phyloP scores from a whole-genome alignment of 2,797 vertebrate genomes.

The Fistularia commersonii region DNA sequence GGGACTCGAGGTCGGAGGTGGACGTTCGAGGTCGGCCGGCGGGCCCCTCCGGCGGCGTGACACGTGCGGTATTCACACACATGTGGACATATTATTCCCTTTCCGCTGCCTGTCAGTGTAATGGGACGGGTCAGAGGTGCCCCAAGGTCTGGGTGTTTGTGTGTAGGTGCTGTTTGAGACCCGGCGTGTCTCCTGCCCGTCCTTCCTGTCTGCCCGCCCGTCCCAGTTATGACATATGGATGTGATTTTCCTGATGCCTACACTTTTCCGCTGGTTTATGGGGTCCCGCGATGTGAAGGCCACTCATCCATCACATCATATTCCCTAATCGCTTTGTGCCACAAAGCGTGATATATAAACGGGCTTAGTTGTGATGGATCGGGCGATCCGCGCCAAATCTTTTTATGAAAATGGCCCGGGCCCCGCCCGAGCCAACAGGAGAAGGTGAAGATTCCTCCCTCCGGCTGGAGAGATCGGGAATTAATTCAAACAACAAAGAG shows the following conservation, averaged over 20 bases:
- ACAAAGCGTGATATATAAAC: constrained; percentile 21
- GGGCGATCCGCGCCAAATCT: constrained; percentile 14
- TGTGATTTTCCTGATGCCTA: constrained; percentile 68
- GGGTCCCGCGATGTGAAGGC: constrained; percentile 44
- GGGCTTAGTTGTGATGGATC: constrained; percentile 18
- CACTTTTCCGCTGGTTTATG: constrained; percentile 55
- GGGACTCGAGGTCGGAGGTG: constrained; percentile 21
- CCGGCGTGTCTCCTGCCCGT: constrained; percentile 22
- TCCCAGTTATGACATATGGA: constrained; percentile 69
- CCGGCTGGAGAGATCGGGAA: constrained; percentile 23
- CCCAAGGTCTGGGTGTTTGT: constrained; percentile 29
- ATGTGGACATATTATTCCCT: constrained; percentile 19
- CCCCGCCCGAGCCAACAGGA: constrained; percentile 2
- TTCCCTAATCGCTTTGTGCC: constrained; percentile 17
- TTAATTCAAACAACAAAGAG: constrained; percentile 28
- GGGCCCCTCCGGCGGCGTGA: constrained; percentile 7
- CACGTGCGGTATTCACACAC: constrained; percentile 25
- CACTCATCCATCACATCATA: constrained; percentile 43
- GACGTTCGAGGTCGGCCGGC: constrained; percentile 9
- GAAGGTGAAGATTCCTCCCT: constrained; percentile 14
- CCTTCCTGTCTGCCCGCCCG: constrained; percentile 26
- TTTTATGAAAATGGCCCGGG: constrained; percentile 24
- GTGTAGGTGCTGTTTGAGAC: constrained; percentile 29
- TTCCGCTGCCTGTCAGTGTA: constrained; percentile 15
- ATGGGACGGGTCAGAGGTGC: constrained; percentile 23